Base-by-base conservation (phyloP, 1,140 invertebrate species). In the Temnothorax nylanderi region DNA sequence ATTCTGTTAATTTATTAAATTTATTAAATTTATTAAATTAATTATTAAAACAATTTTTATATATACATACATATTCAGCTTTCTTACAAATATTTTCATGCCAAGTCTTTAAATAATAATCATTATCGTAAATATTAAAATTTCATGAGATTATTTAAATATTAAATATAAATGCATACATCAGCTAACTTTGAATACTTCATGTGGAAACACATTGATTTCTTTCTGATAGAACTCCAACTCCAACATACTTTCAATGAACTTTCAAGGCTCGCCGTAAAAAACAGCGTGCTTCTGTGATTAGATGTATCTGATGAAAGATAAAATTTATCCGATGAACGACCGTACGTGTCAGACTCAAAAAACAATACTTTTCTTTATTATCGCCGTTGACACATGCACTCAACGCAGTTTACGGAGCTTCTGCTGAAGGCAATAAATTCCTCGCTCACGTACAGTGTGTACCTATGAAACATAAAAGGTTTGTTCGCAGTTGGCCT, bases 391-490 rank as follows among this genome's bases (percentile, higher is more conserved):
- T 51, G 51, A 81, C 77, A 58, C 7, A 34, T 56, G 78, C 21
- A 11, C 26, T 72, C n/a, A 82, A 82, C n/a, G 34, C 65, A 81
- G 44, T 87, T 87, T 87, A 87, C 82, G 67, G 56, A 72, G 16
- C 26, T 64, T 87, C 85, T 41, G 11, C 32, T 44, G 18, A 87
- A 82, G 37, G 85, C 78, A 82, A 87, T 87, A 82, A 87, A 87
- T 72, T 82, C 54, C 65, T 26, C 2, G 56, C 65, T 71, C 51
- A 75, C 56, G 67, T 87, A 72, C 54, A 18, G 21, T 81, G 21
- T 64, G 85, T 87, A 87, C 51, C 82, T 87, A 87, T 87, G 56
- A 87, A 87, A 87, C 85, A 84, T 87, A 87, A 87, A 87, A 87
- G 77, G 56, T 82, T 71, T 84, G 77, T 62, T 72, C 34, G 21